phyloP scores from a whole-genome alignment of 2,888 invertebrate species.

The Embidobia sp. region DNA sequence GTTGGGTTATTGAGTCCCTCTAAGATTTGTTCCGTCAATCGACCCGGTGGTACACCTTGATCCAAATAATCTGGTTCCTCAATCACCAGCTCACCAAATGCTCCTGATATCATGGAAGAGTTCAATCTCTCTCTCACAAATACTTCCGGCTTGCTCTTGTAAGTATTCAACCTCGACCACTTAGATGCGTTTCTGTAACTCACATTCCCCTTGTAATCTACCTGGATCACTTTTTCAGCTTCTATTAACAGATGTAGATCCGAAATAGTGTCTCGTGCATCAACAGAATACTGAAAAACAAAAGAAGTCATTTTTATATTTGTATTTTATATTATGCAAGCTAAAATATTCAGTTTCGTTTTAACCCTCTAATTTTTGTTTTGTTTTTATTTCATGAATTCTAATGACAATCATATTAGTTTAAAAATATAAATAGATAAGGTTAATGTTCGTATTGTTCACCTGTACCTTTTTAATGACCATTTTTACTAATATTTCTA shows the following conservation, averaged over 20 bases:
- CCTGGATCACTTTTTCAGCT: slow-evolving; percentile 89
- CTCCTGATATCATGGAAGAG: slow-evolving; percentile 84
- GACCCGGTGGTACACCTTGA: slow-evolving; percentile 87
- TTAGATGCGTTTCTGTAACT: slow-evolving; percentile 92
- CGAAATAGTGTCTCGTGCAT: slow-evolving; percentile 86
- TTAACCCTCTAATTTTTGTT: no score
- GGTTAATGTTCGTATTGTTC: no score
- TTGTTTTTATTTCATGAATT: no score
- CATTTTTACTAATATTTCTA: no score
- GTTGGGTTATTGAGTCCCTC: slow-evolving; percentile 84
- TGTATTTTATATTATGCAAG: no score
- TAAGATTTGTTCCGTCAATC: slow-evolving; percentile 85
- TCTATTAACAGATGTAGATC: slow-evolving; percentile 89
- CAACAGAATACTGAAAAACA: slow-evolving; percentile 84
- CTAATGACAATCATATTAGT: no score
- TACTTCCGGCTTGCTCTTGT: slow-evolving; percentile 82
- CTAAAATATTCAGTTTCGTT: no score
- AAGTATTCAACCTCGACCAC: slow-evolving; percentile 83
- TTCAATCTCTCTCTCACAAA: slow-evolving; percentile 82
- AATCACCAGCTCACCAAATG: slow-evolving; percentile 87
- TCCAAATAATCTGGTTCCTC: slow-evolving; percentile 88
- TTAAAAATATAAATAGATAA: no score
- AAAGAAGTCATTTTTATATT: no score
- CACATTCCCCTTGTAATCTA: slow-evolving; percentile 92
- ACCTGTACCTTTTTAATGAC: no score